phyloP scores from a whole-genome alignment of 2,113 vertebrate genomes.

The Tonatia bakeri region DNA sequence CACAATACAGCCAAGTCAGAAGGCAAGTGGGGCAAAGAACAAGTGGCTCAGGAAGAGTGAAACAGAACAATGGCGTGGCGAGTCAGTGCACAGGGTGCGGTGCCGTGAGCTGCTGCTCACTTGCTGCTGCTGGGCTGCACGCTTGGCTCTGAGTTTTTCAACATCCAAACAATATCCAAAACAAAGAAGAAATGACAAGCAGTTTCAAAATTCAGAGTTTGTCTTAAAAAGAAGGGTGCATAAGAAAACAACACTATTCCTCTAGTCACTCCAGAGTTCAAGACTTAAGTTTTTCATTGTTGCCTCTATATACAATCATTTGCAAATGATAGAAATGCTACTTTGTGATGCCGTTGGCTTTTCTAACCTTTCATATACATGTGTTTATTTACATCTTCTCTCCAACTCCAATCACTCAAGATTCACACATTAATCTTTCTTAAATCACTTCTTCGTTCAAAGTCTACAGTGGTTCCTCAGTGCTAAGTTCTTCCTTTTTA shows the following conservation, averaged over 20 bases:
- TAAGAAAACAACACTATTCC: neutral
- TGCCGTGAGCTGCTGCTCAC: neutral
- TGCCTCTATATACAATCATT: neutral
- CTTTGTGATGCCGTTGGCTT: neutral
- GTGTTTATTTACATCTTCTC: neutral
- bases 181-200: neutral
- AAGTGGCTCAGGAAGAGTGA: neutral
- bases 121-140: neutral
- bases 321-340: neutral
- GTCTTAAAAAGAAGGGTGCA: neutral
- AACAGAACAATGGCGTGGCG: neutral
- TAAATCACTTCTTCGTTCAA: neutral
- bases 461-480: neutral
- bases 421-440: neutral
- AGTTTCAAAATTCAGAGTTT: neutral
- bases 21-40: slow-evolving; percentile 11
- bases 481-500: neutral
- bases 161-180: neutral
- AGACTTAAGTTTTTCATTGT: neutral
- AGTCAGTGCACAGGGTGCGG: neutral
- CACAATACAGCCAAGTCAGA: slow-evolving; percentile 27
- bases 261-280: neutral
- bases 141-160: neutral
- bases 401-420: neutral
- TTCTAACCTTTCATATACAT: neutral